phyloP scores from a whole-genome alignment of 2,888 invertebrate species.

The Apomyelois bistriatella region DNA sequence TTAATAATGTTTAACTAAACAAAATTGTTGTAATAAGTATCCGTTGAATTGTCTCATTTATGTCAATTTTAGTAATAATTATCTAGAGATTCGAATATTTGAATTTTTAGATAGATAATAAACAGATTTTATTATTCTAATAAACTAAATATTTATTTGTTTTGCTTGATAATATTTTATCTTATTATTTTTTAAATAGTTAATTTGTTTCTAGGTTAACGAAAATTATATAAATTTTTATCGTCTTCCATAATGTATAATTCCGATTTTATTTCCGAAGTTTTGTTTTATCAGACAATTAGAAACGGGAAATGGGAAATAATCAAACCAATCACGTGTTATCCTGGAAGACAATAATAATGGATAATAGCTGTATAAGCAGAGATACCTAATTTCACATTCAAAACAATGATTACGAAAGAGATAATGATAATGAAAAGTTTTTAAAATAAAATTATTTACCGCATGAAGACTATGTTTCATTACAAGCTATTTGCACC shows the following conservation, averaged over 20 bases:
- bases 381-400: constrained; percentile 68
- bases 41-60: constrained; percentile 23
- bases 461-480: constrained; percentile 59
- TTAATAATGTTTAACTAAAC: background rate
- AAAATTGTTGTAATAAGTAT: background rate
- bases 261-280: constrained; percentile 52
- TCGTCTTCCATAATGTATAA: constrained; percentile 74
- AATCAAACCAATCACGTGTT: constrained; percentile 57
- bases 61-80: constrained; percentile 23
- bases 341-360: constrained; percentile 78
- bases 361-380: constrained; percentile 69
- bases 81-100: constrained; percentile 30
- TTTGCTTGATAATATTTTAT: background rate
- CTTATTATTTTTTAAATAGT: background rate
- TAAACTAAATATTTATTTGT: background rate
- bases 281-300: constrained; percentile 44
- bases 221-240: constrained; percentile 54
- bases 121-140: constrained; percentile 19
- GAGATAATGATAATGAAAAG: constrained; percentile 62
- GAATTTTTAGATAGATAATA: constrained; percentile 37
- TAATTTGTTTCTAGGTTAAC: constrained; percentile 33
- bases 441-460: constrained; percentile 77
- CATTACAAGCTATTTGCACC: constrained; percentile 27
- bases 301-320: constrained; percentile 40
- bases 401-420: constrained; percentile 59